Base-by-base conservation (phyloP, 2,113 vertebrate species). In the Oxyura jamaicensis region DNA sequence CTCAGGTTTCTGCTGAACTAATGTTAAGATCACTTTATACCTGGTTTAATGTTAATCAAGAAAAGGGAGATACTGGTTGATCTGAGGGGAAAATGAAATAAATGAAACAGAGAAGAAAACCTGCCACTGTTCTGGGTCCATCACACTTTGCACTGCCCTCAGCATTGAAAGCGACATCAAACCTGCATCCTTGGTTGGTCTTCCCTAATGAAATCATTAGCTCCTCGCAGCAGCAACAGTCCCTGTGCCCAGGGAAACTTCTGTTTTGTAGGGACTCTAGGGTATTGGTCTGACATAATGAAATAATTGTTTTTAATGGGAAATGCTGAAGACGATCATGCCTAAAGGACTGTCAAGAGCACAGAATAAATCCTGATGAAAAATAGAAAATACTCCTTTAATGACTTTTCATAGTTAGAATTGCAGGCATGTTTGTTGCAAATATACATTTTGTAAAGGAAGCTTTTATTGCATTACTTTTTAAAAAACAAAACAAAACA, bases 141-240 rank as follows among this genome's bases (percentile, higher is more conserved):
- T 44, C 53, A 60, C 22, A 6, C 15, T 25, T 59, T 73, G 39
- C 44, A 19, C 11, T 86, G n/a, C 66, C 35, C 55, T 78, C 0
- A 4, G 41, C 7, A 7, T 1, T 5, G 26, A 20, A 62, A 1
- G 0, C 0, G 10, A 41, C 26, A 68, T 31, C 31, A 59, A 68
- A 44, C 5, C n/a, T 62, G 16, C 4, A 0, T 0, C 5, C 5
- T 93, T 46, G 14, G 13, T 86, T 26, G 19, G 4, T 63, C 59
- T 44, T 86, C 14, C 50, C 29, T 67, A 46, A 67, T 14, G 39
- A 92, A 83, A 74, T 71, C 20, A 31, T 59, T 19, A 77, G 6
- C 22, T 88, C 35, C 46, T 71, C 9, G 5, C 17, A 86, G 52
- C 36, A 62, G 55, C 42, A 80, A 3, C 16, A 50, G 31, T 36